Base-by-base conservation (phyloP, 2,888 invertebrate genomes). In the Callosobruchus maculatus region DNA sequence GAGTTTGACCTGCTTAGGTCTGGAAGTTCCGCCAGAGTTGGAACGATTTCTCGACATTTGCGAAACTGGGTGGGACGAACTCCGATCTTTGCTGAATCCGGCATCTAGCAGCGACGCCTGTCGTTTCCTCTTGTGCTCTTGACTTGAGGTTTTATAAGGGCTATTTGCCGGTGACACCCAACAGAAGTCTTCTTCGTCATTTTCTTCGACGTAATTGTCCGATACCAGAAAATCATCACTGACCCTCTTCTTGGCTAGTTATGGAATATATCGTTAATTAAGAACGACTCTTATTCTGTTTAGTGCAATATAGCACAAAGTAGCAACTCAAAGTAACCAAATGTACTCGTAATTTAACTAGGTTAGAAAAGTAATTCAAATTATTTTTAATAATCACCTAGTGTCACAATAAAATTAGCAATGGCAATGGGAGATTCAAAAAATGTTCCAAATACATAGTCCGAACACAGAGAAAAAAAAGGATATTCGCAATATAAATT, bases 71-170 rank as follows among this genome's bases (percentile, higher is more conserved):
- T 3, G 75, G 76, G 0, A 75, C 69, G 31, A 68, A 30, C 73
- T 74, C n/a, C 31, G 74, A 21, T 75, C 74, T 73, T 75, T 77
- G 80, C 90, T 90, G 79, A 92, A 92, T 0, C 93, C 93, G 68
- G 90, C 89, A 82, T 91, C 91, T 0, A 93, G 83, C 74, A 94
- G 86, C 0, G 93, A 92, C 13, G 88, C 88, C 82, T 94, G 94
- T 20, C 85, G 85, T 87, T 88, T 89, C 71, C 76, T 66, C 9
- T 68, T 72, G 20, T 21, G 30, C 20, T 73, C 72, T 22, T 70
- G 71, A 13, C 18, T n/a, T 70, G 68, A 3, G 4, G 70, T 73
- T 30, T 71, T 73, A 68, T 49, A 49, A 1, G 49, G 7, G 49
- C 49, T 49, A 49, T 49, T 49, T 18, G 18, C 4, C 4, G 49